phyloP scores from a whole-genome alignment of 92 coral and sea anemone genomes.

The Micromussa lordhowensis region DNA sequence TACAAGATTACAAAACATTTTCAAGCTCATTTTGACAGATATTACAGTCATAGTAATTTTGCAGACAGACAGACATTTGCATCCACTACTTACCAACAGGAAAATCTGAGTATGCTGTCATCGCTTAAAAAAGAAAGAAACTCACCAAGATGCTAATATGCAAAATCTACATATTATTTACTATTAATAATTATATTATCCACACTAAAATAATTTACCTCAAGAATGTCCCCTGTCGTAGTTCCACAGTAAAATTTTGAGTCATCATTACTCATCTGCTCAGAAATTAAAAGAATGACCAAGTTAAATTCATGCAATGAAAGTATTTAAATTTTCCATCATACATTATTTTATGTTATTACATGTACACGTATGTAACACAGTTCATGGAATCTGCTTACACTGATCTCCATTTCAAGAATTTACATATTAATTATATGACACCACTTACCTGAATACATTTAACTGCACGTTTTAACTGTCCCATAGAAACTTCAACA shows the following conservation, averaged over 20 bases:
- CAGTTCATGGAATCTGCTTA: background rate
- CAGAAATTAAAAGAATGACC: background rate
- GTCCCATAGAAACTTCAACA: slow-evolving; percentile 91
- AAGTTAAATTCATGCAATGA: background rate
- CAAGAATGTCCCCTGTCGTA: slow-evolving; percentile 93
- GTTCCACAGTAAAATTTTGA: slow-evolving; percentile 93
- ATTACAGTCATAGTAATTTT: too few species aligned
- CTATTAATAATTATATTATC: background rate
- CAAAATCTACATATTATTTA: too few species aligned
- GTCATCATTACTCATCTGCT: slow-evolving; percentile 90
- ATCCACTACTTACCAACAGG: too few species aligned
- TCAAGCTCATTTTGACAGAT: background rate
- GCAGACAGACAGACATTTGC: too few species aligned
- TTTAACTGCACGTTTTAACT: slow-evolving; percentile 87
- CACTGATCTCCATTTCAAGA: background rate
- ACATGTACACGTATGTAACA: too few species aligned
- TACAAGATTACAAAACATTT: too few species aligned
- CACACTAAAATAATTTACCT: slow-evolving; percentile 47
- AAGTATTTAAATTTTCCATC: background rate
- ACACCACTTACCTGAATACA: slow-evolving; percentile 86
- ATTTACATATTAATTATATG: background rate
- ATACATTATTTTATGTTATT: background rate
- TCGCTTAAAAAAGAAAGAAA: too few species aligned
- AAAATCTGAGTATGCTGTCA: too few species aligned
- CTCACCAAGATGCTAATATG: background rate